Conservation (phyloP, 2,888 invertebrate species). For the Leucophenga maculata region DNA sequence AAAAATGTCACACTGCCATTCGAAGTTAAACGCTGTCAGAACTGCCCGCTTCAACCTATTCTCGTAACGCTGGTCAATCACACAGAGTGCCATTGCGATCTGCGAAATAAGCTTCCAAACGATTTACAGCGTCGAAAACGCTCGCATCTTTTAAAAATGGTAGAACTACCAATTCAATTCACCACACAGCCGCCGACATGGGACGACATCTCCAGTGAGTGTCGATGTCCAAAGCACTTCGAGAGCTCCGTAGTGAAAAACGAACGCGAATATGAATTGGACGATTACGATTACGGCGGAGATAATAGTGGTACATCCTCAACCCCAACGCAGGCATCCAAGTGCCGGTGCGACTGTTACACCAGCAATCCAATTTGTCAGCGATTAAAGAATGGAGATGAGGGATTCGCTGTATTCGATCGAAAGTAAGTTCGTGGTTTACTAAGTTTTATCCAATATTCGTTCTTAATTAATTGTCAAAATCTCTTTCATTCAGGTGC, state of each 20-base stretch:
- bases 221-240: slow-evolving; percentile 70
- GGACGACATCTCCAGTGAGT: slow-evolving; percentile 37
- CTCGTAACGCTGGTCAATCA: slow-evolving; percentile 61
- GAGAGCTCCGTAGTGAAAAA: slow-evolving; percentile 49
- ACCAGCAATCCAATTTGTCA: slow-evolving; percentile 76
- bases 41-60: slow-evolving; percentile 28
- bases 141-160: slow-evolving; percentile 23
- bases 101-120: slow-evolving; percentile 37
- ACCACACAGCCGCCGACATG: not conserved
- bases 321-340: slow-evolving; percentile 30
- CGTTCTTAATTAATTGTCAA: not conserved
- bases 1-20: slow-evolving; percentile 62
- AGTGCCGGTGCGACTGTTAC: slow-evolving; percentile 79
- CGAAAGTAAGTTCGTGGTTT: slow-evolving; percentile 74
- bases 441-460: not conserved
- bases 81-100: slow-evolving; percentile 68
- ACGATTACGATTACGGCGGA: not conserved
- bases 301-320: not conserved
- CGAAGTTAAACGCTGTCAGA: slow-evolving; percentile 29
- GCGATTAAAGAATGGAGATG: slow-evolving; percentile 77
- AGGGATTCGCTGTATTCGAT: slow-evolving; percentile 77
- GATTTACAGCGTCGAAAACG: slow-evolving; percentile 36
- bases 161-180: slow-evolving; percentile 18
- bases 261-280: not conserved
- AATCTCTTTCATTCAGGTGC: slow-evolving; percentile 53